Evolutionary conservation across 2,888 invertebrate species (phyloP).

Genomic region (Alentia gelatinosa): DNA sequence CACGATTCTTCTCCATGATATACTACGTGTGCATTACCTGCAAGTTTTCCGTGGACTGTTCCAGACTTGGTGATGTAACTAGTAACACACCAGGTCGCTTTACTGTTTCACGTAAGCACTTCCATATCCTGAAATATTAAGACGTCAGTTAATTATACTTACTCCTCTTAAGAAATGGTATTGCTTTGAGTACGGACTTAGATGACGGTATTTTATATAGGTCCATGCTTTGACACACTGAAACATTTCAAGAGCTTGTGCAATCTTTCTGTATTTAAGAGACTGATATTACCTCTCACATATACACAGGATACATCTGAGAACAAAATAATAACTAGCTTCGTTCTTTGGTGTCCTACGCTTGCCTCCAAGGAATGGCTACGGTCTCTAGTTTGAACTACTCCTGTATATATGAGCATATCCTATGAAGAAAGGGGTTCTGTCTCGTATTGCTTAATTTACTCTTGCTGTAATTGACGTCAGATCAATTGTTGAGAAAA

Average conservation of each 20-base stretch:
- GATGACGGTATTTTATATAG: not conserved
- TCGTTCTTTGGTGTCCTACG: no score
- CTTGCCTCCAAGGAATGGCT: no score
- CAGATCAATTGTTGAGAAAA: no score
- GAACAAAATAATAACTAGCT: no score
- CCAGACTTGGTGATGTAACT: slow-evolving; percentile 84
- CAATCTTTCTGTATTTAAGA: not conserved
- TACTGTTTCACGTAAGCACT: slow-evolving; percentile 83
- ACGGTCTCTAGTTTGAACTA: no score
- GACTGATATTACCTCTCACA: no score
- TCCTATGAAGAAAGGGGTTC: no score
- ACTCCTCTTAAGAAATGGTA: not conserved
- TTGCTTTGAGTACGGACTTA: not conserved
- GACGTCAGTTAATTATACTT: not conserved
- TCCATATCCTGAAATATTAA: slow-evolving; percentile 83
- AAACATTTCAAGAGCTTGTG: not conserved
- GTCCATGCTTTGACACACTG: not conserved
- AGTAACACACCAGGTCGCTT: slow-evolving; percentile 83
- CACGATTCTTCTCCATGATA: not conserved
- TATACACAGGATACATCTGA: no score
- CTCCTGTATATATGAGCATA: no score
- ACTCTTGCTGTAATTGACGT: no score
- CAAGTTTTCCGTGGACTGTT: slow-evolving; percentile 81
- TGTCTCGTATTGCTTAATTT: no score
- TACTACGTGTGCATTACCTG: not conserved